Evolutionary conservation across 2,888 invertebrate genomes (phyloP).

Genomic region (Polia nebulosa): DNA sequence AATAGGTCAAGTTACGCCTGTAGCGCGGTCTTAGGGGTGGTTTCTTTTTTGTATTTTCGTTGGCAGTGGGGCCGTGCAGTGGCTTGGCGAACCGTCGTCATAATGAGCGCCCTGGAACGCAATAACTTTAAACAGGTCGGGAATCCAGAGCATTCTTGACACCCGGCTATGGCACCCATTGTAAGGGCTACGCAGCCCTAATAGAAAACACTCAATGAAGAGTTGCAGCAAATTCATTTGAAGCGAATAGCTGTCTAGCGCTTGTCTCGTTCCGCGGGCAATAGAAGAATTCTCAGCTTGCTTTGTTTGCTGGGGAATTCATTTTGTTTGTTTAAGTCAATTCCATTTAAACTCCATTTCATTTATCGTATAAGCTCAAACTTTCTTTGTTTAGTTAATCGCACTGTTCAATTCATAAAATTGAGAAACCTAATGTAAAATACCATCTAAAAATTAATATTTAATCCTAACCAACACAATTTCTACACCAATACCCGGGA

Average conservation of each 20-base stretch:
- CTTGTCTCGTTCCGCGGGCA: neutral
- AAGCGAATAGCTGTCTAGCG: constrained; percentile 20
- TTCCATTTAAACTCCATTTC: neutral
- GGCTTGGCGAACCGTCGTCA: constrained; percentile 49
- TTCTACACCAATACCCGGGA: neutral
- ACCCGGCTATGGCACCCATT: constrained; percentile 51
- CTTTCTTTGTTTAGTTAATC: neutral
- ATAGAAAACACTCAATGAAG: constrained; percentile 38
- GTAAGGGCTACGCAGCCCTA: constrained; percentile 40
- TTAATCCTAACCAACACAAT: neutral
- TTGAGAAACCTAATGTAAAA: neutral
- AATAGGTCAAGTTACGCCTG: constrained; percentile 61
- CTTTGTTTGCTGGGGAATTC: neutral
- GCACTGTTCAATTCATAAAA: neutral
- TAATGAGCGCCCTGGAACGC: constrained; percentile 69
- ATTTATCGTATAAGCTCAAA: neutral
- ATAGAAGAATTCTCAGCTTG: neutral
- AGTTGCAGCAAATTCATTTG: constrained; percentile 32
- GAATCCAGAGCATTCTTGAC: constrained; percentile 66
- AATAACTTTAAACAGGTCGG: constrained; percentile 71
- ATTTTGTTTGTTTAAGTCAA: neutral
- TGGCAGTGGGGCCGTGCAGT: constrained; percentile 38
- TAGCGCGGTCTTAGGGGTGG: constrained; percentile 38
- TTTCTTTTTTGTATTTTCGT: constrained; percentile 57
- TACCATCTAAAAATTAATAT: neutral